Evolutionary conservation across 2,888 invertebrate genomes (phyloP), one percentile per base, ranked within the genome.

Genomic region (Xylota segnis): DNA sequence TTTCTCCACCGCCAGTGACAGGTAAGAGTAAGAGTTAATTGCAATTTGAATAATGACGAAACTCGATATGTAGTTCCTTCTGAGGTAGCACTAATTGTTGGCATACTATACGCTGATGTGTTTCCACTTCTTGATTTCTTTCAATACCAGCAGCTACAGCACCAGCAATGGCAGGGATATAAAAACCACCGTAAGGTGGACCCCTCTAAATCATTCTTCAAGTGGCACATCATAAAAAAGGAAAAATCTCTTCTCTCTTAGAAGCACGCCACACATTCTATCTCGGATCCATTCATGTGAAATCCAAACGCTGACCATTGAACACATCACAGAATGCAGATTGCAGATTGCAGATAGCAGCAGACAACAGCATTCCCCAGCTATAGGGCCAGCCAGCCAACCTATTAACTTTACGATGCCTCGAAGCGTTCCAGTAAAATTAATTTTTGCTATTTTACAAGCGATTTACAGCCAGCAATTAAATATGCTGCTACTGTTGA

Each of bases 361-460:
- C 27, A 27, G 16, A 32, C 66, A 47, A 10, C 34, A 59, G 27
- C 52, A 47, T 54, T 68, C 47, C 29, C 18, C 29, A 40, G 68
- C 68, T 50, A 50, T n/a, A n/a, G n/a, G 63, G 63, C 14, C 61
- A 66, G 59, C 43, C 37, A 37, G 37, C 37, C 37, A 16, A 9
- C 16, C 37, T 76, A 81, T 82, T 68, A 77, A 82, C 32, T 86
- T 86, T 77, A 86, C 76, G 76, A 86, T 56, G 82, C 86, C 86
- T 70, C 40, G 50, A 82, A 86, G 86, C 76, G 86, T 86, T 86
- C 66, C 86, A 86, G 86, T 77, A 86, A 82, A 86, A 86, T 86
- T 77, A 86, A 82, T 82, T 86, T 86, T 86, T 77, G 82, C 86
- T 86, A 86, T 86, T 86, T 86, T 86, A 86, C 82, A 82, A 86